A percentile compares a stretch with the other conserved stretches of the same genome.
phyloP scores from a whole-genome alignment of 2,797 vertebrate species.

The Sebastes steindachneri region DNA sequence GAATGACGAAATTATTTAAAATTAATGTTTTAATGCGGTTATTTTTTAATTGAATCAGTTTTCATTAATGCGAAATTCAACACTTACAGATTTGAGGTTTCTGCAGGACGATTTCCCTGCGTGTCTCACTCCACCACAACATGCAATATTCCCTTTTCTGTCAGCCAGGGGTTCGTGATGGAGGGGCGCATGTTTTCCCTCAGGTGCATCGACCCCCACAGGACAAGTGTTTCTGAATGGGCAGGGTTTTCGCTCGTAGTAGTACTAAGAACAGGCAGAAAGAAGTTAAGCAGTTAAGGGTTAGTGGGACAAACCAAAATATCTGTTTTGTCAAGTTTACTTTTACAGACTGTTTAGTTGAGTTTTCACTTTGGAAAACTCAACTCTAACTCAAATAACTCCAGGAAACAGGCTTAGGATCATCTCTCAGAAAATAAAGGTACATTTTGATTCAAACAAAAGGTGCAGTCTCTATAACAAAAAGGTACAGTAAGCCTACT shows the following conservation, averaged over 20 bases:
- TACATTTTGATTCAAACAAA: conserved; percentile 8
- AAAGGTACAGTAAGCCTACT: conserved; percentile 16
- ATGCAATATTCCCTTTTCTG: conserved; percentile 66
- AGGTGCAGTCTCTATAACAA: conserved; percentile 41
- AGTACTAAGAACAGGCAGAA: not conserved
- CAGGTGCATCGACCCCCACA: conserved; percentile 27
- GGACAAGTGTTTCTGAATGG: conserved; percentile 4
- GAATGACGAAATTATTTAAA: not conserved
- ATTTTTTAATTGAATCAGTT: not conserved
- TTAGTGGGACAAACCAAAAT: conserved; percentile 61
- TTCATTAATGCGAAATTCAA: too few relatives aligned
- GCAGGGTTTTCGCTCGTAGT: conserved; percentile 5
- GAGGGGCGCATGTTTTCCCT: conserved; percentile 48
- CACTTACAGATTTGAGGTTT: conserved; percentile 30
- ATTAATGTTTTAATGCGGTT: too few relatives aligned
- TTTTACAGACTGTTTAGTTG: conserved; percentile 61
- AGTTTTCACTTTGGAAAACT: conserved; percentile 44
- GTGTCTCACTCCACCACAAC: conserved; percentile 51
- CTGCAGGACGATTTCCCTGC: conserved; percentile 59
- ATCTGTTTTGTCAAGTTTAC: conserved; percentile 52
- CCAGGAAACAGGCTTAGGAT: conserved; percentile 36
- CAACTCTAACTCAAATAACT: conserved; percentile 37
- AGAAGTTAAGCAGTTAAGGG: conserved; percentile 12
- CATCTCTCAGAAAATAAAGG: conserved; percentile 27
- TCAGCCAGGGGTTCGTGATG: conserved; percentile 57